phyloP scores from a whole-genome alignment of 2,797 vertebrate genomes.

The Podarcis lilfordi region DNA sequence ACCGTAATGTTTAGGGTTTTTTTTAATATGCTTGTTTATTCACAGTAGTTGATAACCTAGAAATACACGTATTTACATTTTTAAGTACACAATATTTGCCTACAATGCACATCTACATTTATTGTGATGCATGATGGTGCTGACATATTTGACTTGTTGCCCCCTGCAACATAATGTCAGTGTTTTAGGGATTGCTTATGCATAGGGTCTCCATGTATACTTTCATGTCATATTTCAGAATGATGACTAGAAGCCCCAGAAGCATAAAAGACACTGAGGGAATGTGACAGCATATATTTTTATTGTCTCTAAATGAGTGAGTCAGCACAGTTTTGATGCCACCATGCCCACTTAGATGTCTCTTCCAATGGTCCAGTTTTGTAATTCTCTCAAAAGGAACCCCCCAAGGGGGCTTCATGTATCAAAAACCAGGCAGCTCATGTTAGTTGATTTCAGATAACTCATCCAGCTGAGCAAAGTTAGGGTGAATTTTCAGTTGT shows the following conservation, averaged over 20 bases:
- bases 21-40: not conserved
- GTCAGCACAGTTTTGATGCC: not conserved
- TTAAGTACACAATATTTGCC: not conserved
- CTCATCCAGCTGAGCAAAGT: not conserved
- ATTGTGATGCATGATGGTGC: not conserved
- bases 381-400: not conserved
- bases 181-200: not conserved
- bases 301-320: not conserved
- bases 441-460: not conserved
- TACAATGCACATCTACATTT: not conserved
- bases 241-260: not conserved
- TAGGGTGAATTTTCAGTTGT: not conserved
- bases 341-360: not conserved
- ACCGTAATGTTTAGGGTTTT: not conserved
- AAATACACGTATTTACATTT: not conserved
- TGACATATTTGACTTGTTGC: not conserved
- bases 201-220: not conserved
- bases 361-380: not conserved
- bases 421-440: not conserved
- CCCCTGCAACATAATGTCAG: not conserved
- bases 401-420: not conserved
- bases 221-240: not conserved
- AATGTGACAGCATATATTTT: not conserved
- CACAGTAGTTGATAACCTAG: not conserved
- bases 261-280: not conserved